These are phyloP conservation scores for Rhagonycha lutea DNA, from an alignment of 2,888 invertebrate species.

Conservation along the genomic window DNA sequence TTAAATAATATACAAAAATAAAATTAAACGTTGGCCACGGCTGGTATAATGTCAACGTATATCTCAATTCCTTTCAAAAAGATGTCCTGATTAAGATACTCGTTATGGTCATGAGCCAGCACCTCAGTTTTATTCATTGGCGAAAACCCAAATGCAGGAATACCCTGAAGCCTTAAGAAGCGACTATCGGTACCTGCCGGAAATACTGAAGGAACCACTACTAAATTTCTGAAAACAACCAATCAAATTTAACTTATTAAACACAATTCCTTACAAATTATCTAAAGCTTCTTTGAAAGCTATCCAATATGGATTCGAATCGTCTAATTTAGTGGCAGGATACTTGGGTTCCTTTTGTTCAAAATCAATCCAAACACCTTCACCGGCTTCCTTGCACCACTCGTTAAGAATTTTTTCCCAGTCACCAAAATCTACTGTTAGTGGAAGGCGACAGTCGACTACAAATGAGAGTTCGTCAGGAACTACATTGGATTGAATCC, in stretches of 20 bases:
- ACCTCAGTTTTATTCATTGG: background rate
- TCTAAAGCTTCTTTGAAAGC: conserved; percentile 58
- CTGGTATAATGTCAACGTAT: background rate
- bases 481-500: background rate
- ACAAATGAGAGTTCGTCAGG: background rate
- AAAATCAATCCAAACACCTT: background rate
- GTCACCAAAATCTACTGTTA: background rate
- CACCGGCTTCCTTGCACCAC: background rate
- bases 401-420: background rate
- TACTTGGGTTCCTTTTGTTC: conserved; percentile 35
- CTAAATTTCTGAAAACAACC: background rate
- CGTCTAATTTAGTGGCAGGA: conserved; percentile 58
- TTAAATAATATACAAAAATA: too few species aligned
- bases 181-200: background rate
- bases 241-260: background rate
- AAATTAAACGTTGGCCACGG: background rate
- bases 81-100: background rate
- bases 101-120: background rate
- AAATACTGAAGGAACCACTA: background rate
- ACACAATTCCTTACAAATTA: background rate
- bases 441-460: background rate
- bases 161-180: background rate
- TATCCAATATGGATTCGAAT: conserved; percentile 64
- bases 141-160: background rate
- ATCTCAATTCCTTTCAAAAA: background rate